Conservation (phyloP, 2,797 vertebrate species). For the Enteromius thamalakanensis region DNA sequence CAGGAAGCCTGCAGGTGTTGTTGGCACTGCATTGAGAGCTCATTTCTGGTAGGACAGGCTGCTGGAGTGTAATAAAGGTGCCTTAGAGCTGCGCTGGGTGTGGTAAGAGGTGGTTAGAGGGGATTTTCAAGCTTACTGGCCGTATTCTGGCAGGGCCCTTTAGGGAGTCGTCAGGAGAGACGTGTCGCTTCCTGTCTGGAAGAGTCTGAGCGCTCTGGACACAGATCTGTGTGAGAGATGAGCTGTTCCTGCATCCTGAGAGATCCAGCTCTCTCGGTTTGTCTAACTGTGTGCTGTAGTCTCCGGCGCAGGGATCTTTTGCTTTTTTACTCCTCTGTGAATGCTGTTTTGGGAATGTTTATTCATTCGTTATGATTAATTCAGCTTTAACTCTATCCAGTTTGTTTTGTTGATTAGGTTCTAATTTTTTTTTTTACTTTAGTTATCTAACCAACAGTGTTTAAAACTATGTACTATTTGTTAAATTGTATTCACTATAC, state of each 20-base stretch:
- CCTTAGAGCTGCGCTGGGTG: constrained; percentile 15
- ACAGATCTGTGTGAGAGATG: constrained; percentile 49
- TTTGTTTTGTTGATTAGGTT: neutral
- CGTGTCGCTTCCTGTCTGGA: constrained; percentile 51
- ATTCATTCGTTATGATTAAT: neutral
- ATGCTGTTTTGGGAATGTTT: neutral
- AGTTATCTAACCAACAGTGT: too few relatives aligned
- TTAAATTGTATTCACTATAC: neutral
- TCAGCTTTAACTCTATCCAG: neutral
- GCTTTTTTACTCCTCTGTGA: neutral
- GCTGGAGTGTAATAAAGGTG: constrained; percentile 40
- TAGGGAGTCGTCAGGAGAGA: constrained; percentile 46
- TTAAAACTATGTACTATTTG: neutral
- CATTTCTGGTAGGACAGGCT: constrained; percentile 31
- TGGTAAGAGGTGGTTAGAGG: constrained; percentile 35
- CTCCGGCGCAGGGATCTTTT: neutral
- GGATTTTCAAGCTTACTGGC: constrained; percentile 47
- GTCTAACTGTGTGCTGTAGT: constrained; percentile 15
- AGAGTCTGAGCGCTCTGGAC: constrained; percentile 43
- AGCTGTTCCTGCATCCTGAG: constrained; percentile 24
- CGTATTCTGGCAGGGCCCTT: constrained; percentile 40
- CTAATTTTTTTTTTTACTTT: too few relatives aligned
- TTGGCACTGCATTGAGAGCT: constrained; percentile 39
- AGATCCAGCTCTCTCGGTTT: constrained; percentile 35
- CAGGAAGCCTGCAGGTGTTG: constrained; percentile 39